phyloP scores from a whole-genome alignment of 2,113 vertebrate genomes.

The Regulus satrapa region DNA sequence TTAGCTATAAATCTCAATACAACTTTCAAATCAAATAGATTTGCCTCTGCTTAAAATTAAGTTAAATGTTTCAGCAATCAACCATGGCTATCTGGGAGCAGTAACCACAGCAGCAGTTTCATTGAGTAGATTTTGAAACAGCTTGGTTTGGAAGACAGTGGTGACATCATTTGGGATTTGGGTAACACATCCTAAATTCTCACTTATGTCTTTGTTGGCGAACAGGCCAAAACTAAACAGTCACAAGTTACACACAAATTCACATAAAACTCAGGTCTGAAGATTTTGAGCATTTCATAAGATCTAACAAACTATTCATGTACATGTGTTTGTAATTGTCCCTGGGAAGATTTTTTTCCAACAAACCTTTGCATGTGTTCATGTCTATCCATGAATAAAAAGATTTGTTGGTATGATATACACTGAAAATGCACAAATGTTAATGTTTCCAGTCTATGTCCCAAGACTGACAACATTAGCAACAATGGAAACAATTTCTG shows the following conservation, averaged over 20 bases:
- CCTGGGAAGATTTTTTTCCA: not conserved
- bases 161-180: not conserved
- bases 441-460: too few species aligned
- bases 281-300: not conserved
- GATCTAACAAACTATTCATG: not conserved
- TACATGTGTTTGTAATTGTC: not conserved
- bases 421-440: not conserved
- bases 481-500: not conserved
- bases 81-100: not conserved
- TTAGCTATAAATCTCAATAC: not conserved
- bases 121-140: not conserved
- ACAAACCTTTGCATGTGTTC: not conserved
- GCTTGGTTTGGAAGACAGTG: not conserved
- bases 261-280: not conserved
- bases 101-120: not conserved
- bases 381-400: not conserved
- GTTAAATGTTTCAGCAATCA: not conserved
- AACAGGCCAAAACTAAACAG: not conserved
- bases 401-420: not conserved
- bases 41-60: not conserved
- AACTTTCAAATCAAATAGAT: not conserved
- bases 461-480: not conserved
- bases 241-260: not conserved
- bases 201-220: not conserved
- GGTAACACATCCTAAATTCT: not conserved